Evolutionary conservation across 2,113 vertebrate species (phyloP).

Genomic region (Vombatus ursinus): DNA sequence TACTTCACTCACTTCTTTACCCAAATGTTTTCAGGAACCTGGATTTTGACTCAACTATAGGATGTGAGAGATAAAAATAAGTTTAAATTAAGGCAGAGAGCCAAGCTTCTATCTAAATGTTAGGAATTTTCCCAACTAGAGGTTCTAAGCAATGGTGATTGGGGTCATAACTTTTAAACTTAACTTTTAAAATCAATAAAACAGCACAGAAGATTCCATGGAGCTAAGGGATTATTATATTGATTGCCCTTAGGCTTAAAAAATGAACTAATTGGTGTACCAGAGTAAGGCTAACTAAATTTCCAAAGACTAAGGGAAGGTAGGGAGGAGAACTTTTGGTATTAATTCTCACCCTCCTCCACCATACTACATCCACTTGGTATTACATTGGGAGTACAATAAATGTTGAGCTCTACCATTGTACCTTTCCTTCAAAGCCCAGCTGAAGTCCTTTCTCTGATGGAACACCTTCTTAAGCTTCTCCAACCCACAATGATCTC

Average conservation of each 20-base stretch:
- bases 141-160: background rate
- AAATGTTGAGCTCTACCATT: background rate
- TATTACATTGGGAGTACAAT: background rate
- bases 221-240: background rate
- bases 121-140: background rate
- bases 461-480: slow-evolving; percentile 8
- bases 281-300: background rate
- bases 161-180: background rate
- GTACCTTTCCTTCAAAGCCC: slow-evolving; percentile 15
- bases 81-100: background rate
- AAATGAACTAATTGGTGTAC: background rate
- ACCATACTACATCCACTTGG: background rate
- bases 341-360: background rate
- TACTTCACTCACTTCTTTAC: background rate
- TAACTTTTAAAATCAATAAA: no score
- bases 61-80: background rate
- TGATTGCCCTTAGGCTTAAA: background rate
- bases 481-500: background rate
- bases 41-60: background rate
- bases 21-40: background rate
- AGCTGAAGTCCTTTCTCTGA: slow-evolving; percentile 22
- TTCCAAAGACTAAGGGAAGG: background rate
- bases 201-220: background rate
- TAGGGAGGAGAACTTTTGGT: background rate
- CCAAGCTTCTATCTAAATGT: background rate